These are phyloP conservation scores for Thamnophis elegans DNA, from an alignment of 2,797 vertebrate species.

Conservation along the genomic window DNA sequence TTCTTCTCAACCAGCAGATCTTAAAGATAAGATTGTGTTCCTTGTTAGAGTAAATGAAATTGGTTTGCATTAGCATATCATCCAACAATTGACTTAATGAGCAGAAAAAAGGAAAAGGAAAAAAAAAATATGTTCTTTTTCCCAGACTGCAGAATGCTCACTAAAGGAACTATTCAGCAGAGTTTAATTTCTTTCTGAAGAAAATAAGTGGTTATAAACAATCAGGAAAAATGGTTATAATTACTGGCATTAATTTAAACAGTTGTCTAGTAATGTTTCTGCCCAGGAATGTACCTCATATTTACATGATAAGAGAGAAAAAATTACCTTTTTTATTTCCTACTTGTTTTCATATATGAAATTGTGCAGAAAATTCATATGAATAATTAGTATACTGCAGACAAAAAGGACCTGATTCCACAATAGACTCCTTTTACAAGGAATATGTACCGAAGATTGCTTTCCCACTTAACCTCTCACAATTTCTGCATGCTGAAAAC, in stretches of 20 bases:
- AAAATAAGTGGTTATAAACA: constrained; percentile 54
- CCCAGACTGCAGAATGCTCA: constrained; percentile 44
- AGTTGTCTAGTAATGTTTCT: constrained; percentile 28
- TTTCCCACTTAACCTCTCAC: neutral
- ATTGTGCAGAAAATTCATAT: neutral
- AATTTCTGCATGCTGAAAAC: neutral
- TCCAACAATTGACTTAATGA: constrained; percentile 48
- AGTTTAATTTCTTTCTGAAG: constrained; percentile 57
- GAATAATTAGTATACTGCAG: neutral
- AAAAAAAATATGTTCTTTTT: constrained; percentile 33
- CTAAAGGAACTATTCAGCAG: constrained; percentile 55
- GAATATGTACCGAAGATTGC: neutral
- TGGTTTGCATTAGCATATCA: constrained; percentile 48
- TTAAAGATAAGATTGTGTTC: constrained; percentile 17
- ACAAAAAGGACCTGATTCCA: neutral
- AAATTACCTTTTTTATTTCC: constrained; percentile 38
- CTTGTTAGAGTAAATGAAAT: constrained; percentile 50
- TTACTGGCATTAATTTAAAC: constrained; percentile 48
- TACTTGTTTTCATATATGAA: neutral
- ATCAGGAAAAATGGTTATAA: constrained; percentile 42
- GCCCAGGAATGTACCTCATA: constrained; percentile 29
- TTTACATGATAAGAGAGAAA: constrained; percentile 33
- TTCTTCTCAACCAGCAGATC: neutral
- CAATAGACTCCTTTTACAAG: neutral
- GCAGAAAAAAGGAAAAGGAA: constrained; percentile 1